These are phyloP conservation scores for Nezara viridula DNA, from an alignment of 2,888 invertebrate genomes.

Conservation along the genomic window DNA sequence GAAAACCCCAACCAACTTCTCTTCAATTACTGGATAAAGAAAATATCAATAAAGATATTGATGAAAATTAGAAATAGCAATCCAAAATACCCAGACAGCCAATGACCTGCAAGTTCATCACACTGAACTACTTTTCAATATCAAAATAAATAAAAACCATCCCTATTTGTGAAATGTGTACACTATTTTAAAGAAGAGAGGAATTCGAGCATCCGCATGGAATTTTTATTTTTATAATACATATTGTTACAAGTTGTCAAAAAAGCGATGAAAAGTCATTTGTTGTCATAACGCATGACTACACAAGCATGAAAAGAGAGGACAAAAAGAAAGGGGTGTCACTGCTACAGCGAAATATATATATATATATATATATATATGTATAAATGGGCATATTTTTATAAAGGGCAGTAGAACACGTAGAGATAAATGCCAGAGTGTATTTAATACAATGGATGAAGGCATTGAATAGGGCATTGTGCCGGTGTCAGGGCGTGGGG, in stretches of 20 bases:
- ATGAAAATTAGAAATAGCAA: too few species aligned
- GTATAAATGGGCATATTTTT: slow-evolving; percentile 31
- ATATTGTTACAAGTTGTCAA: neutral
- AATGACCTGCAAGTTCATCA: too few species aligned
- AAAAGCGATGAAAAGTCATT: neutral
- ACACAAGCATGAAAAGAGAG: neutral
- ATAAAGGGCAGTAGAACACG: slow-evolving; percentile 25
- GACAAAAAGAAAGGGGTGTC: neutral
- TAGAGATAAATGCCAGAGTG: slow-evolving; percentile 24
- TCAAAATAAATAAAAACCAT: too few species aligned
- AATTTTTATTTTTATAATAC: neutral
- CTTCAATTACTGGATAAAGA: too few species aligned
- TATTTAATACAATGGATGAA: slow-evolving; percentile 38
- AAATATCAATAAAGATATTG: too few species aligned
- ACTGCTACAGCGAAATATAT: neutral
- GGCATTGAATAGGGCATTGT: slow-evolving; percentile 37
- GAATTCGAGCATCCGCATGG: too few species aligned
- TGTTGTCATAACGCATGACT: neutral
- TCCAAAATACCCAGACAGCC: too few species aligned
- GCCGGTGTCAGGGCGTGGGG: neutral
- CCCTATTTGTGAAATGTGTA: too few species aligned
- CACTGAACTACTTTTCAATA: too few species aligned
- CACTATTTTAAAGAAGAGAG: too few species aligned
- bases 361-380: neutral
- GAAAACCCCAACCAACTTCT: too few species aligned